These are phyloP conservation scores for Sus scrofa DNA, from an alignment of 2,113 vertebrate genomes.

Conservation along the genomic window DNA sequence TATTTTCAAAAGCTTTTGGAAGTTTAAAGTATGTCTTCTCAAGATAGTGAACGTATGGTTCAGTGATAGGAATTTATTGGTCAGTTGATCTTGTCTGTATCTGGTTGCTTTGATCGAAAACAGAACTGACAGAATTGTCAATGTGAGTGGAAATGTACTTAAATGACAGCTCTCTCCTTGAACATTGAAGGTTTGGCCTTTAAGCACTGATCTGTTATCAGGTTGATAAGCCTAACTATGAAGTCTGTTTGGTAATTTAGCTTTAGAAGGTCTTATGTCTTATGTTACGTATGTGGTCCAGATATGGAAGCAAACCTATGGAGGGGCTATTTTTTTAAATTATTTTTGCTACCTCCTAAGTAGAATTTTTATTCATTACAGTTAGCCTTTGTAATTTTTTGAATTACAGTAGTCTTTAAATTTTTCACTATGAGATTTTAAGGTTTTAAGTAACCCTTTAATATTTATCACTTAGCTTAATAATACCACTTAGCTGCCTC, in stretches of 20 bases:
- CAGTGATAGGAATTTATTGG: conserved; percentile 69
- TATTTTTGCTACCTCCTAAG: not conserved
- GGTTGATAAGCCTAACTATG: conserved; percentile 11
- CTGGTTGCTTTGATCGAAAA: conserved; percentile 33
- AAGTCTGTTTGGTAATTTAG: not conserved
- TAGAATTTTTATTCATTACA: conserved; percentile 20
- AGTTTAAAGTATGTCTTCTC: conserved; percentile 35
- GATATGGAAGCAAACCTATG: not conserved
- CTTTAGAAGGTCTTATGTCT: not conserved
- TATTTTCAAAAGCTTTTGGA: conserved; percentile 29
- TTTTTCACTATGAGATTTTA: not conserved
- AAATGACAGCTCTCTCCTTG: not conserved
- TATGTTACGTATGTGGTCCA: not conserved
- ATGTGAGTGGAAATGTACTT: not conserved
- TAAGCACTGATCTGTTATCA: not conserved
- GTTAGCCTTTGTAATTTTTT: not conserved
- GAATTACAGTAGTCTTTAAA: not conserved
- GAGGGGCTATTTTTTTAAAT: not conserved
- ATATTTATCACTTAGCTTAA: too few relatives aligned
- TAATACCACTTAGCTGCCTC: not conserved
- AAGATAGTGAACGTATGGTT: conserved; percentile 15
- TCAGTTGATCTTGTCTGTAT: conserved; percentile 67
- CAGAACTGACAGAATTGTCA: conserved; percentile 31
- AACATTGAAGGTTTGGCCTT: conserved; percentile 47
- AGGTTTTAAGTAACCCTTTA: not conserved